These are phyloP conservation scores for Crocallis elinguaria DNA, from an alignment of 2,888 invertebrate species.

Conservation along the genomic window DNA sequence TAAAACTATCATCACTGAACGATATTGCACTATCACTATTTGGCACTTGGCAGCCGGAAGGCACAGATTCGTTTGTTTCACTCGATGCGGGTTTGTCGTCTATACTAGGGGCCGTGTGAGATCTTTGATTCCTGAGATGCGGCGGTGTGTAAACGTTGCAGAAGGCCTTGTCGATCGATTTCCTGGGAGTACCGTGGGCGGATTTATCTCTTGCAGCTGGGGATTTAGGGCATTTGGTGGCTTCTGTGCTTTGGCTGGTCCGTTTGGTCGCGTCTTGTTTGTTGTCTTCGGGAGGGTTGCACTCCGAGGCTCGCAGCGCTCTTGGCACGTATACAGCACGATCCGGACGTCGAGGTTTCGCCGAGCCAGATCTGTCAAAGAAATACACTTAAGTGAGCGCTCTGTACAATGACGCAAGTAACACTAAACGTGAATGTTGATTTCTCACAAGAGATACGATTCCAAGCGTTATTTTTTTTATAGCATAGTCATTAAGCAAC, in stretches of 20 bases:
- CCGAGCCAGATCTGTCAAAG: slow-evolving; percentile 66
- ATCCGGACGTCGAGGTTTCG: slow-evolving; percentile 88
- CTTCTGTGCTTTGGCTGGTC: slow-evolving; percentile 55
- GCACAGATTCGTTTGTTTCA: slow-evolving; percentile 68
- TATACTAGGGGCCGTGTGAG: slow-evolving; percentile 67
- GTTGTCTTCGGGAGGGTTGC: slow-evolving; percentile 50
- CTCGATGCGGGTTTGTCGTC: slow-evolving; percentile 55
- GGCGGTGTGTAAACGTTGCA: slow-evolving; percentile 83
- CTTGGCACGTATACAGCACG: slow-evolving; percentile 92
- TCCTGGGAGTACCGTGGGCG: slow-evolving; percentile 67
- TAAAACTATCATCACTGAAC: slow-evolving; percentile 76
- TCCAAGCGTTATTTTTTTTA: slow-evolving; percentile 19
- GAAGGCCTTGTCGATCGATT: slow-evolving; percentile 72
- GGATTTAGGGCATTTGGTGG: slow-evolving; percentile 66
- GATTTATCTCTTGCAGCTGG: slow-evolving; percentile 70
- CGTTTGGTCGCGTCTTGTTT: slow-evolving; percentile 53
- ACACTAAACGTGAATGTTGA: slow-evolving; percentile 22
- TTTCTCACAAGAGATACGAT: slow-evolving; percentile 21
- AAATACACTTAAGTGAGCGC: slow-evolving; percentile 15
- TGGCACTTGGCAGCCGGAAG: slow-evolving; percentile 79
- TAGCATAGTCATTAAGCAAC: slow-evolving; percentile 23
- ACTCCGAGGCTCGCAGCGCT: slow-evolving; percentile 82
- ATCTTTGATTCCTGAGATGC: slow-evolving; percentile 73
- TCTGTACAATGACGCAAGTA: slow-evolving; percentile 20
- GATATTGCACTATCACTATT: slow-evolving; percentile 83